Base-by-base conservation (phyloP, 2,888 invertebrate species). In the Eupithecia vulgata region DNA sequence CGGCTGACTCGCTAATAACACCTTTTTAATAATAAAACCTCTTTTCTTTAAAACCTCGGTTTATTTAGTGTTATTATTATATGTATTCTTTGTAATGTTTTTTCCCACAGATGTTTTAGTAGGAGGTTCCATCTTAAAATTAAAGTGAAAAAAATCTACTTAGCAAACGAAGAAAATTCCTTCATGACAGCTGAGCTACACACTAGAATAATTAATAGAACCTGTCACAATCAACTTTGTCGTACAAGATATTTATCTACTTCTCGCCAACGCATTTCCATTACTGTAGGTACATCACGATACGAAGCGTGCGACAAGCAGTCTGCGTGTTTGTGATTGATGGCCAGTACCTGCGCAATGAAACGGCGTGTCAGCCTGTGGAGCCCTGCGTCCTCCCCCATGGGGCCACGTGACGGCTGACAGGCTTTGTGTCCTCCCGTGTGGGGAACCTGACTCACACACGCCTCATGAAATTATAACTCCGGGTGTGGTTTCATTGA, bases 231-330 rank as follows among this genome's bases (percentile, higher is more conserved):
- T 25, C 25, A 57, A 57, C 57, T 12, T 52, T 25, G 57, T 57
- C 25, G 4, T 52, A 21, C 57, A 57, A 21, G 21, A 5, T 25
- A 57, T 57, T 12, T 12, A 25, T 57, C 30, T 25, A 35, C 15
- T 35, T 62, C 35, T 35, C 12, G 62, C 35, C 35, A 62, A 62
- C 35, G n/a, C n/a, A n/a, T 62, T 37, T 62, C n/a, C 62, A 37
- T 62, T 37, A 37, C 52, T 21, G 35, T 35, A 30, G 30, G 2
- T 30, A 35, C 37, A 35, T 35, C n/a, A 64, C 10, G 62, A n/a
- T 21, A n/a, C 15, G 21, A 37, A 64, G 35, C 62, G 37, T 37
- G 37, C 37, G 35, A 37, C 21, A 13, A 25, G 13, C 25, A 25
- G 57, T 25, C 57, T 25, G 57, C 12, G 8, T 35, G 62, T 34